Evolutionary conservation across 1,140 invertebrate species (phyloP).

Genomic region (Platorchestia sp.): DNA sequence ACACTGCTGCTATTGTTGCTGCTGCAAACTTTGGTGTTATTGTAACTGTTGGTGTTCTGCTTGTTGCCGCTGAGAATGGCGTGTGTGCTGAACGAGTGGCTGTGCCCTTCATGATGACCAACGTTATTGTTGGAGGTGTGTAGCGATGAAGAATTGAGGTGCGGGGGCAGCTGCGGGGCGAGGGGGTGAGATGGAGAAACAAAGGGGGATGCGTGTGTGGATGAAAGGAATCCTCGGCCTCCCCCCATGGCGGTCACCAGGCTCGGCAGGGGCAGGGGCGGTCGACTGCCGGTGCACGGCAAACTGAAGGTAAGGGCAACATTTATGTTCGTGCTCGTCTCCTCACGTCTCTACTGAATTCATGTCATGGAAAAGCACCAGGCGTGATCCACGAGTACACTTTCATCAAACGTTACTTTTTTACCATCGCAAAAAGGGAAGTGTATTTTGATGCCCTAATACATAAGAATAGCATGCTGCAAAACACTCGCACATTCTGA

Average conservation of each 20-base stretch:
- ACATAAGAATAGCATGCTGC: no score
- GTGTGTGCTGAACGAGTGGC: slow-evolving; percentile 36
- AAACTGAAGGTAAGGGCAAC: not conserved
- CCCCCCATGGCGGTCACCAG: slow-evolving; percentile 65
- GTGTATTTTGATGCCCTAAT: no score
- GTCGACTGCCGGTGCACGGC: slow-evolving; percentile 55
- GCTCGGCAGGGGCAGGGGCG: slow-evolving; percentile 65
- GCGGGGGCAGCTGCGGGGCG: slow-evolving; percentile 69
- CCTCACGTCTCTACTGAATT: no score
- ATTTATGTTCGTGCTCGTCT: not conserved
- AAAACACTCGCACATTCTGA: no score
- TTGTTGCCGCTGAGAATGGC: slow-evolving; percentile 68
- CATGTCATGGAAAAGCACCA: no score
- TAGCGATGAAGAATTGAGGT: slow-evolving; percentile 71
- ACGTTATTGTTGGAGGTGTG: slow-evolving; percentile 60
- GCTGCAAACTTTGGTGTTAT: slow-evolving; percentile 3
- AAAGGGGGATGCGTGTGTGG: slow-evolving; percentile 67
- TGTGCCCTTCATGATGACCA: not conserved
- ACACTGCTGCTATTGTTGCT: slow-evolving; percentile 55
- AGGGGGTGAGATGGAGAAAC: slow-evolving; percentile 68
- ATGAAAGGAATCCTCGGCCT: slow-evolving; percentile 61
- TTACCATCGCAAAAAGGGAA: no score
- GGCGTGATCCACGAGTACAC: no score
- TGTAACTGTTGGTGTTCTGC: slow-evolving; percentile 72
- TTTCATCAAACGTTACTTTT: no score